A percentile compares a stretch with the other conserved stretches of the same genome.
These are phyloP conservation scores for Anagrus nilaparvatae DNA, from an alignment of 1,140 invertebrate species.

Conservation along the genomic window DNA sequence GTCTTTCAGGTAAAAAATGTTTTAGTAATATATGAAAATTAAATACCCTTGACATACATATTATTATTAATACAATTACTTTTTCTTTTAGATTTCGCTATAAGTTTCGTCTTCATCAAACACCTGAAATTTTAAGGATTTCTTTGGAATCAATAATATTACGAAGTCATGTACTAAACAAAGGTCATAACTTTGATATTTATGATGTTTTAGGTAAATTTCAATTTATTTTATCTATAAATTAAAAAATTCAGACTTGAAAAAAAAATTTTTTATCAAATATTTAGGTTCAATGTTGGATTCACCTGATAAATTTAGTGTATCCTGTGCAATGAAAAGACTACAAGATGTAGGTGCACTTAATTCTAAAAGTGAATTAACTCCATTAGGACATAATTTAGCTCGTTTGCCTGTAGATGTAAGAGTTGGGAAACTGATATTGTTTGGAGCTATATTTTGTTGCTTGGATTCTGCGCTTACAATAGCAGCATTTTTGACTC, in stretches of 20 bases:
- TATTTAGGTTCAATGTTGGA: conserved; percentile 59
- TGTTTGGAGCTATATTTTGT: conserved; percentile 81
- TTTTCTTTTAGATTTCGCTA: conserved; percentile 42
- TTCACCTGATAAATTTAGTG: conserved; percentile 63
- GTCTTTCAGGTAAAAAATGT: conserved; percentile 48
- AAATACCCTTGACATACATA: neutral
- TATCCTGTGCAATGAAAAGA: conserved; percentile 64
- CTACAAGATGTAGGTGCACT: conserved; percentile 78
- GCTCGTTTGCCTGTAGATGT: conserved; percentile 87
- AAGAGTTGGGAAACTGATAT: conserved; percentile 76
- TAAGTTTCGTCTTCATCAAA: conserved; percentile 54
- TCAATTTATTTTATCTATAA: no score
- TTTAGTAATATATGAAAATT: no score
- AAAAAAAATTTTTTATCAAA: no score
- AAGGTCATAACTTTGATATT: conserved; percentile 52
- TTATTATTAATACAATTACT: neutral
- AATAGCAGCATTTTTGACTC: conserved; percentile 78
- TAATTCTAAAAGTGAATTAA: conserved; percentile 66
- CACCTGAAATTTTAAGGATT: conserved; percentile 75
- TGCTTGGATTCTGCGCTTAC: conserved; percentile 89
- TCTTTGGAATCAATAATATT: conserved; percentile 79
- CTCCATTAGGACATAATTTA: conserved; percentile 79
- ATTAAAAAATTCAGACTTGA: no score
- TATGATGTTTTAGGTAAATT: conserved; percentile 52
- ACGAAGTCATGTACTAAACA: conserved; percentile 74